Conservation (phyloP, 2,113 vertebrate species). For the Gopherus evgoodei region DNA sequence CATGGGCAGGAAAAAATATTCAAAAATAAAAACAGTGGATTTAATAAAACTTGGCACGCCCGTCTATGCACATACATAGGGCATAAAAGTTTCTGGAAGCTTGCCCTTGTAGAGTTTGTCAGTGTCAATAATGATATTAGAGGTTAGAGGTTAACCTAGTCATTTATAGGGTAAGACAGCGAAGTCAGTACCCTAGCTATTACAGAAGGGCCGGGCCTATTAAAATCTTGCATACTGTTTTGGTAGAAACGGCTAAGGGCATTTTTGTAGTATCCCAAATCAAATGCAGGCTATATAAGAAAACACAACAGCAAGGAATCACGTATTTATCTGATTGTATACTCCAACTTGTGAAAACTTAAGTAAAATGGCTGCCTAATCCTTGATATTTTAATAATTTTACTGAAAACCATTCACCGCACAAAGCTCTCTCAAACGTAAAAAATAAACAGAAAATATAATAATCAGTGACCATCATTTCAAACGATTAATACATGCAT, state of each 20-base stretch:
- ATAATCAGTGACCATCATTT: not conserved
- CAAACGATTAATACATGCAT: not conserved
- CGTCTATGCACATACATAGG: not conserved
- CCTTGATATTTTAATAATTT: not conserved
- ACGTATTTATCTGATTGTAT: not conserved
- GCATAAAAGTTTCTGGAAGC: not conserved
- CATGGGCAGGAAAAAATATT: not conserved
- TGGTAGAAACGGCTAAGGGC: not conserved
- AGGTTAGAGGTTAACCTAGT: not conserved
- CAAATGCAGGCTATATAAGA: not conserved
- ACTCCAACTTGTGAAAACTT: not conserved
- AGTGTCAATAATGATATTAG: not conserved
- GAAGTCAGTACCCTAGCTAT: not conserved
- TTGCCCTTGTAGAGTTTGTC: not conserved
- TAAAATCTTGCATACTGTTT: not conserved
- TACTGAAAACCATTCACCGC: not conserved
- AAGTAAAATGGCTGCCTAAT: not conserved
- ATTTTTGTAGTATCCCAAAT: not conserved
- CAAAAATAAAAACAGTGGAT: not conserved
- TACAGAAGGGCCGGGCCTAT: not conserved
- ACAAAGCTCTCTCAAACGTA: not conserved
- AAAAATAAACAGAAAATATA: not conserved
- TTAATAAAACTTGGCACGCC: not conserved
- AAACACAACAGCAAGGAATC: not conserved
- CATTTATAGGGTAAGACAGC: not conserved